Evolutionary conservation across 2,888 invertebrate species (phyloP).

Genomic region (Mimas tiliae): DNA sequence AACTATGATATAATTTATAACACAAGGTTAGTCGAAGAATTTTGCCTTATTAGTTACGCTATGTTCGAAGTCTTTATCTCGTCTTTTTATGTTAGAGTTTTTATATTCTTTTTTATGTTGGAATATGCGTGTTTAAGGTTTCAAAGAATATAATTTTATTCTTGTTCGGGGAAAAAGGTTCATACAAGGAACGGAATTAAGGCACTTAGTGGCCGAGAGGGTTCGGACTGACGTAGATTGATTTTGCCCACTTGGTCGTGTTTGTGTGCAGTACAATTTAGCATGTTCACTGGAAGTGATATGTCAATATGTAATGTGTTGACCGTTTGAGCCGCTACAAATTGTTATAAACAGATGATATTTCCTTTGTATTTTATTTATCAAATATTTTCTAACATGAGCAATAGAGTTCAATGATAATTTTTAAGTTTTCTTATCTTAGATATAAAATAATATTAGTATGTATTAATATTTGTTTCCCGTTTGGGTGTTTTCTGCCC

Average conservation of each 20-base stretch:
- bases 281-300: conserved; percentile 27
- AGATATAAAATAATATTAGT: too few species aligned
- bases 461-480: too few species aligned
- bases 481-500: too few species aligned
- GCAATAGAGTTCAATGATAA: too few species aligned
- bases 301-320: conserved; percentile 28
- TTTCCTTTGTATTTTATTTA: not conserved
- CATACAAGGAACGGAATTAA: conserved; percentile 58
- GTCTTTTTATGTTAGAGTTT: conserved; percentile 9
- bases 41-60: conserved; percentile 19
- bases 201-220: conserved; percentile 63
- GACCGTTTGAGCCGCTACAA: conserved; percentile 15
- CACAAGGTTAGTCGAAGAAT: conserved; percentile 13
- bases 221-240: conserved; percentile 64
- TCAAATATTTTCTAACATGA: not conserved
- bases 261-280: conserved; percentile 33
- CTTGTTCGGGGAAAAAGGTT: conserved; percentile 52
- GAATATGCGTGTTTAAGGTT: conserved; percentile 21
- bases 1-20: conserved; percentile 4
- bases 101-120: not conserved
- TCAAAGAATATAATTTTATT: conserved; percentile 52
- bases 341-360: not conserved
- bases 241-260: conserved; percentile 55
- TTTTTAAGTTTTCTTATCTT: too few species aligned
- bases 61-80: conserved; percentile 9